These are phyloP conservation scores for Argentina silus DNA, from an alignment of 2,797 vertebrate species.

Conservation along the genomic window DNA sequence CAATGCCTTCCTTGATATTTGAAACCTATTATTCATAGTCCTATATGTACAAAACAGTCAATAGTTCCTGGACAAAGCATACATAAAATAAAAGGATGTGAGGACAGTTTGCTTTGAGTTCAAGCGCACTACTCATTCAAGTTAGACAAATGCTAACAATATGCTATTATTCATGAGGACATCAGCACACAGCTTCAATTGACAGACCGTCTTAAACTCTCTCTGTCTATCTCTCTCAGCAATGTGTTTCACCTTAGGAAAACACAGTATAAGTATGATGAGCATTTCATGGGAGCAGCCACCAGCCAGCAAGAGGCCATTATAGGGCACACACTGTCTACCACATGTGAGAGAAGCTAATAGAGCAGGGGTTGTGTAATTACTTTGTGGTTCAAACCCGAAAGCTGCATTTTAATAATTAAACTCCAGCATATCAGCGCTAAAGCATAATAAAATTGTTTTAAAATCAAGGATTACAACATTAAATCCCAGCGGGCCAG, in stretches of 20 bases:
- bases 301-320: not conserved
- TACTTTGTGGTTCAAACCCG: slow-evolving; percentile 69
- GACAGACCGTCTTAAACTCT: no score
- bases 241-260: not conserved
- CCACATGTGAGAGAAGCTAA: slow-evolving; percentile 59
- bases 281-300: not conserved
- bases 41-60: not conserved
- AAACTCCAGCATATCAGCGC: slow-evolving; percentile 72
- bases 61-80: not conserved
- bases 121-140: no score
- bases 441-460: slow-evolving; percentile 79
- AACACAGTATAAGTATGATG: not conserved
- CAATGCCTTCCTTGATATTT: not conserved
- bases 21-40: not conserved
- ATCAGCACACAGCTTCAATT: no score
- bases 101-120: not conserved
- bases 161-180: no score
- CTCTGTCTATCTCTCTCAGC: not conserved
- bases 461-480: slow-evolving; percentile 81
- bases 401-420: slow-evolving; percentile 84
- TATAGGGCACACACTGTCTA: not conserved
- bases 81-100: not conserved
- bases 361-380: slow-evolving; percentile 71
- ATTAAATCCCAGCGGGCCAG: slow-evolving; percentile 76
- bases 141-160: no score